Conservation (phyloP, 1,140 invertebrate genomes). For the Apolygus lucorum region DNA sequence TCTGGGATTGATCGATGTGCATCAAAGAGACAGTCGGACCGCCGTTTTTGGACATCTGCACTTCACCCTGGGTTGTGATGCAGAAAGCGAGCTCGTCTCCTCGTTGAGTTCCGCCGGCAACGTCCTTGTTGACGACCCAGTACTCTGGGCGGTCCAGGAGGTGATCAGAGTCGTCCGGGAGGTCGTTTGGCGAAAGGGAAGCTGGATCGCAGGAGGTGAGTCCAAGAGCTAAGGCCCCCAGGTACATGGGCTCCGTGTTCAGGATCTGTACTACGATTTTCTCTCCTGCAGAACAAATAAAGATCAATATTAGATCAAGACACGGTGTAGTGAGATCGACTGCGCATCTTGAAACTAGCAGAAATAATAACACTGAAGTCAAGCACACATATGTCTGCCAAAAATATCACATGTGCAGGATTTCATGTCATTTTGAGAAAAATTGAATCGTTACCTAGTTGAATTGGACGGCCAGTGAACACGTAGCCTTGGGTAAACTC, state of each 20-base stretch:
- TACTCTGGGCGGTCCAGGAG: slow-evolving; percentile 91
- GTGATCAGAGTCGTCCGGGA: slow-evolving; percentile 88
- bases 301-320: neutral
- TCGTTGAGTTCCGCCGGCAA: slow-evolving; percentile 61
- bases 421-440: too few relatives aligned
- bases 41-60: slow-evolving; percentile 82
- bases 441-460: slow-evolving; percentile 56
- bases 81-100: slow-evolving; percentile 88
- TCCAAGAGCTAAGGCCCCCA: slow-evolving; percentile 81
- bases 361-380: neutral
- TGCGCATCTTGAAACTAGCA: too few relatives aligned
- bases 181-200: slow-evolving; percentile 55
- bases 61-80: slow-evolving; percentile 74
- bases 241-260: slow-evolving; percentile 72
- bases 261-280: slow-evolving; percentile 53
- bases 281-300: slow-evolving; percentile 2
- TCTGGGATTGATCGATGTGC: slow-evolving; percentile 84
- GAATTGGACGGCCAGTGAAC: slow-evolving; percentile 75
- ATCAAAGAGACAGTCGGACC: slow-evolving; percentile 66
- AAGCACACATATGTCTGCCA: too few relatives aligned
- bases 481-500: slow-evolving; percentile 94
- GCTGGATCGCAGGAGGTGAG: slow-evolving; percentile 87
- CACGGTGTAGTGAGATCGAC: too few relatives aligned
- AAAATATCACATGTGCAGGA: too few relatives aligned
- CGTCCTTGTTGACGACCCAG: slow-evolving; percentile 92